Evolutionary conservation across 2,113 vertebrate species (phyloP).

Genomic region (Oceanodroma tethys): DNA sequence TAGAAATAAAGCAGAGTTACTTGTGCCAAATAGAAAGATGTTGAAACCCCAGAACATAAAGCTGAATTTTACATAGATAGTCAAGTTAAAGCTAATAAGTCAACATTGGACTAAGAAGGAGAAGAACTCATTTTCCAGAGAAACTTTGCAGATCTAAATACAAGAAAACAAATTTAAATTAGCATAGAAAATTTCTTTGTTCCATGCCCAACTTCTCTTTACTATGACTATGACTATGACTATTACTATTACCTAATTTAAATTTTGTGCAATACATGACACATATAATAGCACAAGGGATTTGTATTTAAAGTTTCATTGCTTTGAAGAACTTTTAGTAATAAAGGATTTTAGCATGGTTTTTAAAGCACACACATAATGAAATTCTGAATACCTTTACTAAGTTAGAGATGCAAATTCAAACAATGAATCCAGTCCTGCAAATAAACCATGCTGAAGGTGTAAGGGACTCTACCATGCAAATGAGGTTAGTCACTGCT

Average conservation of each 20-base stretch:
- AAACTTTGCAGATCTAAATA: neutral
- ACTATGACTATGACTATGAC: neutral
- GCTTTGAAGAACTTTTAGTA: slow-evolving; percentile 35
- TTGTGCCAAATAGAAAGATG: neutral
- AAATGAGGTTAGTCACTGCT: neutral
- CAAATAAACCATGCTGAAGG: neutral
- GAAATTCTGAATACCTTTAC: slow-evolving; percentile 1
- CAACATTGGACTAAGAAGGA: neutral
- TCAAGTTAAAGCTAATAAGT: neutral
- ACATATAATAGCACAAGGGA: neutral
- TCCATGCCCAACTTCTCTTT: neutral
- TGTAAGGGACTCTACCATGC: neutral
- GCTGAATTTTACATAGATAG: neutral
- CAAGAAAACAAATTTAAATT: neutral
- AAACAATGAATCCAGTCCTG: neutral
- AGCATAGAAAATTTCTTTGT: neutral
- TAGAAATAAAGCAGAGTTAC: neutral
- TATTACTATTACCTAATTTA: neutral
- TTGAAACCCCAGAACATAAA: neutral
- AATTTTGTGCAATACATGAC: neutral
- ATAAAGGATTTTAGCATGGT: neutral
- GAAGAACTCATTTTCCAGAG: neutral
- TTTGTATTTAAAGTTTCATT: slow-evolving; percentile 41
- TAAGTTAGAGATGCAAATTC: neutral
- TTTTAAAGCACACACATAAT: slow-evolving; percentile 6